These are phyloP conservation scores for Nettapus auritus DNA, from an alignment of 2,113 vertebrate genomes.

Conservation along the genomic window DNA sequence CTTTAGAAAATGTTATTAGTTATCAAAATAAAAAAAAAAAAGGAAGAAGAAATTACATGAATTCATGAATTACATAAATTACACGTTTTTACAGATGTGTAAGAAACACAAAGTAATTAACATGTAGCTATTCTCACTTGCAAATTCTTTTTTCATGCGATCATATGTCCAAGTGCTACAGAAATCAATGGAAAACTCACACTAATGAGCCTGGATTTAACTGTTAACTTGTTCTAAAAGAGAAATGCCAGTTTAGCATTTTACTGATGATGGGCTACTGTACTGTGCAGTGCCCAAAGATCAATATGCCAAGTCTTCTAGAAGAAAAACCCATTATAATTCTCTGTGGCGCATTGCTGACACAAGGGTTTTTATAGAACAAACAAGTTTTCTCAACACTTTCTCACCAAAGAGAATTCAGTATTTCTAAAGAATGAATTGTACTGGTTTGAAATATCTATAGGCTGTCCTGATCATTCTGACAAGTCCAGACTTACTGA, in stretches of 20 bases:
- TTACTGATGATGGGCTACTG: not conserved
- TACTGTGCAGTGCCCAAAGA: not conserved
- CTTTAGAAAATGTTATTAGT: constrained; percentile 63
- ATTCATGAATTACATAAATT: constrained; percentile 33
- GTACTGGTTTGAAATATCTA: not conserved
- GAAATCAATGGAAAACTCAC: not conserved
- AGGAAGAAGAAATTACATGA: not conserved
- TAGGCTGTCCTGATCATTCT: not conserved
- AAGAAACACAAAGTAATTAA: constrained; percentile 12
- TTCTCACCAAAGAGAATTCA: not conserved
- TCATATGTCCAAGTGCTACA: not conserved
- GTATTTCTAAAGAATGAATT: not conserved
- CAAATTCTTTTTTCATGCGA: not conserved
- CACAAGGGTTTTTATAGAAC: not conserved
- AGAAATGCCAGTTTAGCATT: not conserved
- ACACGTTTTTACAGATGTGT: constrained; percentile 29
- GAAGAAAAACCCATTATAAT: not conserved
- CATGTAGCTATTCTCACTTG: not conserved
- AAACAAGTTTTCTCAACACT: not conserved
- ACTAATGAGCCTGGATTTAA: not conserved
- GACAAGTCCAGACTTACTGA: not conserved
- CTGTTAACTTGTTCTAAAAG: not conserved
- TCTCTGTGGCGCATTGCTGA: not conserved
- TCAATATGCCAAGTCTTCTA: not conserved
- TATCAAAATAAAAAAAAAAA: not conserved